Conservation (phyloP, 1,140 invertebrate species). For the Aradophagus sp. region DNA sequence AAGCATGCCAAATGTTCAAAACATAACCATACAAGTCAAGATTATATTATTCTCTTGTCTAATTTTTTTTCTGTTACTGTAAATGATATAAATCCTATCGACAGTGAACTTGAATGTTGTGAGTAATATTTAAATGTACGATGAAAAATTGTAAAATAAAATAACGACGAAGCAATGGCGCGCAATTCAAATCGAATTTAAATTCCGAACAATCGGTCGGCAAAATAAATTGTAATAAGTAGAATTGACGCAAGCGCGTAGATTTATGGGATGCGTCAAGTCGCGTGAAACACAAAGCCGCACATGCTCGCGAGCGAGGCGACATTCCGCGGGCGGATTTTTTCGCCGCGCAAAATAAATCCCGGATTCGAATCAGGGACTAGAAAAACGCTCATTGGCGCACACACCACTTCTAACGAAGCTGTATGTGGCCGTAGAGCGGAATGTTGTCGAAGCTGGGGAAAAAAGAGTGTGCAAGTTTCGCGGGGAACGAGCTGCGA, state of each 20-base stretch:
- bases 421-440: constrained; percentile 40
- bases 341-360: constrained; percentile 41
- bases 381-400: constrained; percentile 39
- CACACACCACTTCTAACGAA: constrained; percentile 51
- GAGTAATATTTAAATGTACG: too few relatives aligned
- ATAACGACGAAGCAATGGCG: too few relatives aligned
- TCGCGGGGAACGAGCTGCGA: constrained; percentile 41
- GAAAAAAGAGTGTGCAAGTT: constrained; percentile 56
- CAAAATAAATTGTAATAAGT: constrained; percentile 3
- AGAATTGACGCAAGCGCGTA: too few relatives aligned
- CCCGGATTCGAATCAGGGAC: constrained; percentile 35
- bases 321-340: constrained; percentile 42
- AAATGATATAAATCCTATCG: too few relatives aligned
- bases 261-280: too few relatives aligned
- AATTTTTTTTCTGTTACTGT: too few relatives aligned
- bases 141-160: too few relatives aligned
- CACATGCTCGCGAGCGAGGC: constrained; percentile 4
- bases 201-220: too few relatives aligned
- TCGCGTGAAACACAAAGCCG: constrained; percentile 10
- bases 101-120: too few relatives aligned
- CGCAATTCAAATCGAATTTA: background rate
- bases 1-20: too few relatives aligned
- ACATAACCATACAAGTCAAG: too few relatives aligned
- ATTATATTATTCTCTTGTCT: too few relatives aligned
- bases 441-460: constrained; percentile 55